A percentile compares a stretch with the other conserved stretches of the same genome.
Conservation (phyloP, 2,888 invertebrate species). For the Apamea epomidion region DNA sequence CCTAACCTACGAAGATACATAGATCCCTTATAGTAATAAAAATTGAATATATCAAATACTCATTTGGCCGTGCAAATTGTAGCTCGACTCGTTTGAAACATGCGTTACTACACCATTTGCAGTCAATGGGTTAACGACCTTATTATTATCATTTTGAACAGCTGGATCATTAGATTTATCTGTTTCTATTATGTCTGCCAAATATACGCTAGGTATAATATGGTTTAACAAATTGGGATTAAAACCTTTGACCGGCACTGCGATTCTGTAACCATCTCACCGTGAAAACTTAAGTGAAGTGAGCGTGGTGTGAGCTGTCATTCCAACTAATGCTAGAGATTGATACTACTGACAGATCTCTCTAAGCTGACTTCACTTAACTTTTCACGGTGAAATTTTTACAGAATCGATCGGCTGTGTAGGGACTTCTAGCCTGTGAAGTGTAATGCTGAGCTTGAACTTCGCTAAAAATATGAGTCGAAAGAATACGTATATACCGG, state of each 20-base stretch:
- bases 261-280: too few relatives aligned
- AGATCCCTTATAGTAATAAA: slow-evolving; percentile 10
- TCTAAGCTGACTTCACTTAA: too few relatives aligned
- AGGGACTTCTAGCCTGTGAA: background rate
- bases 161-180: slow-evolving; percentile 17
- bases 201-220: background rate
- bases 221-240: background rate
- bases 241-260: background rate
- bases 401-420: too few relatives aligned
- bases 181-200: slow-evolving; percentile 5
- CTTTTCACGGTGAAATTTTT: too few relatives aligned
- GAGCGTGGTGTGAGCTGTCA: too few relatives aligned
- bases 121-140: slow-evolving; percentile 49
- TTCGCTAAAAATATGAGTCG: background rate
- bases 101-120: slow-evolving; percentile 53
- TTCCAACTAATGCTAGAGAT: too few relatives aligned
- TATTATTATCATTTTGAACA: slow-evolving; percentile 29
- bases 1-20: background rate
- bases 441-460: background rate
- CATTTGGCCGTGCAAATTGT: slow-evolving; percentile 44
- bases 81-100: slow-evolving; percentile 44
- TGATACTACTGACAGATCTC: too few relatives aligned
- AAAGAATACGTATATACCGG: too few relatives aligned
- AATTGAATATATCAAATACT: slow-evolving; percentile 39
- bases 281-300: too few relatives aligned